Evolutionary conservation across 2,888 invertebrate species (phyloP), one percentile per base, ranked within the genome.

Genomic region (Syrphus vitripennis): DNA sequence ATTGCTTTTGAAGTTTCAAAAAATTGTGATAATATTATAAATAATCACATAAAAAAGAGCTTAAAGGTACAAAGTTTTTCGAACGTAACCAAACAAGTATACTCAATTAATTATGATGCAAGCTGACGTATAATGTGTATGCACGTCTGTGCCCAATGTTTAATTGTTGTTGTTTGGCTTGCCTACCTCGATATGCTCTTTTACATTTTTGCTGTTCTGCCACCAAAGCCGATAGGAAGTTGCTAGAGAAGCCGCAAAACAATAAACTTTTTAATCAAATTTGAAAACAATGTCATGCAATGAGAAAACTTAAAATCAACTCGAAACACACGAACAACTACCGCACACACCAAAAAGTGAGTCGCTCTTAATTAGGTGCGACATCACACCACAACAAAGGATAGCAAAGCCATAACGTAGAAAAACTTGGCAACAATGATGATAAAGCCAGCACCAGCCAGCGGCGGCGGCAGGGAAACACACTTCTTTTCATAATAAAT

Each of bases 231-330:
- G 12, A 37, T 37, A 21, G 14, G 5, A 59, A 59, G 24, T 42
- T 26, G 9, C 14, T 40, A n/a, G 40, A n/a, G 40, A 61, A 61
- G 40, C 61, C 61, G 40, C 61, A 61, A 61, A 61, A 61, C 24
- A 26, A 40, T 61, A 40, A 61, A 61, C 40, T 61, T 61, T 61
- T 40, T 40, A 61, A 40, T 61, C 26, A 42, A 61, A 61, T 61
- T 61, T 61, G 26, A 61, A 61, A 61, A 61, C 61, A 61, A 61
- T 61, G 37, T 61, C 40, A 61, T 61, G n/a, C 61, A 61, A 61
- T 42, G 40, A 26, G 61, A 26, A 61, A 61, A 61, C 61, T 61
- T 61, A 40, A 61, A 61, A 40, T 40, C 37, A 19, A 50, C 48
- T 67, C 48, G 29, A 1, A 45, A 29, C 31, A 67, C 45, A 67